These are phyloP conservation scores for Campoplex capitator DNA, from an alignment of 2,888 invertebrate species.

Conservation along the genomic window DNA sequence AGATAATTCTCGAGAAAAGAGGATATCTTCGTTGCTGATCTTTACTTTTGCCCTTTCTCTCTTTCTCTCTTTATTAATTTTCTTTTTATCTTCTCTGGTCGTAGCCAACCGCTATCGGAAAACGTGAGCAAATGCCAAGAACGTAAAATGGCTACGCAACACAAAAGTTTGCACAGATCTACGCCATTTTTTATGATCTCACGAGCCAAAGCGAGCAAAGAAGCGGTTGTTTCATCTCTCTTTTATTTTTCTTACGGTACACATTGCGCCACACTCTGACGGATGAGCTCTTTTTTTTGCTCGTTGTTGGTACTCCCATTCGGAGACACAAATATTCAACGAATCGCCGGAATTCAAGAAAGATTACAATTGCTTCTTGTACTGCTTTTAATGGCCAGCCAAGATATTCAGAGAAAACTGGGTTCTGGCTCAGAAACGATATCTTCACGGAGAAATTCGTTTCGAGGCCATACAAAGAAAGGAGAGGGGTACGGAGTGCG, in stretches of 20 bases:
- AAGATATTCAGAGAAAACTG: slow-evolving; percentile 23
- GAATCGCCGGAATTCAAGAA: slow-evolving; percentile 12
- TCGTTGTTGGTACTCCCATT: not conserved
- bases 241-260: not conserved
- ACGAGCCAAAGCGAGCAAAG: slow-evolving; percentile 27
- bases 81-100: slow-evolving; percentile 25
- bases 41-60: slow-evolving; percentile 16
- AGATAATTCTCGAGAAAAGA: slow-evolving; percentile 48
- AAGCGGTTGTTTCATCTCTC: not conserved
- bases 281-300: slow-evolving; percentile 45
- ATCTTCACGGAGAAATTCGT: slow-evolving; percentile 52
- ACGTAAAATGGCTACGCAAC: slow-evolving; percentile 20
- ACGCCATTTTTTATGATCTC: slow-evolving; percentile 2
- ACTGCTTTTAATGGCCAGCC: not conserved
- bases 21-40: slow-evolving; percentile 59
- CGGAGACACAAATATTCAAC: slow-evolving; percentile 20
- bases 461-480: slow-evolving; percentile 41
- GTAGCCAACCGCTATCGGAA: slow-evolving; percentile 56
- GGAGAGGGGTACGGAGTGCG: not conserved
- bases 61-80: slow-evolving; percentile 27
- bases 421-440: slow-evolving; percentile 47
- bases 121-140: slow-evolving; percentile 61
- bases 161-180: slow-evolving; percentile 1
- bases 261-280: slow-evolving; percentile 27
- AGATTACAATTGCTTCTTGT: slow-evolving; percentile 35